Base-by-base conservation (phyloP, 2,113 vertebrate species). In the Trogon melanurus region DNA sequence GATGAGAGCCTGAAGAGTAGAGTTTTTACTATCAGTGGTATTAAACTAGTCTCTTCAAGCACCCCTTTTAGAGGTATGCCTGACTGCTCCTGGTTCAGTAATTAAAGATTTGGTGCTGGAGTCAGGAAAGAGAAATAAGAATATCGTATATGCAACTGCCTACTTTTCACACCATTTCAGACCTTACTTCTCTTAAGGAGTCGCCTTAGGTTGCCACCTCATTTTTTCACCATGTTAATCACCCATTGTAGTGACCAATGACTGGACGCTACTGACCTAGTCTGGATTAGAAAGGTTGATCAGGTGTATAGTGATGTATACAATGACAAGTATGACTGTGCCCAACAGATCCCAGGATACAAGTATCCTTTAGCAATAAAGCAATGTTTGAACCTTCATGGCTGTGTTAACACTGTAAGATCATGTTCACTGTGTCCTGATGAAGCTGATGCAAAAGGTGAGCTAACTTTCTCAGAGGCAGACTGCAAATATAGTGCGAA, bases 321-420 rank as follows among this genome's bases (percentile, higher is more conserved):
- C 30, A 22, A 57, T 54, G 62, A 21, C 51, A 84, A 45, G 22
- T 23, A 30, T 18, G 54, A 76, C 21, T 75, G 13, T 79, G n/a
- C 45, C 41, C 15, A 75, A 5, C 22, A 85, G 16, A 60, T 79
- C 1, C 0, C 0, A 0, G 50, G 29, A 26, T 54, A 29, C 75
- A 93, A 82, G 88, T 91, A 56, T 91, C 12, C 19, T 50, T 45
- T 70, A 72, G 62, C 48, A 61, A 19, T 50, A 69, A 79, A 65
- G 45, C 50, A 53, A 23, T 29, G 2, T 70, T 82, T 83, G 75
- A 88, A 58, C 5, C 61, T 83, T 72, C 25, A 25, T 21, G 25
- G 5, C 18, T 71, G 11, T 70, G 26, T 54, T 95, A 73, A 23
- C 8, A 29, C 16, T 57, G 10, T 45, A 48, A 44, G 34, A 76